Conservation (phyloP, 2,888 invertebrate species). For the Watsonalla binaria region DNA sequence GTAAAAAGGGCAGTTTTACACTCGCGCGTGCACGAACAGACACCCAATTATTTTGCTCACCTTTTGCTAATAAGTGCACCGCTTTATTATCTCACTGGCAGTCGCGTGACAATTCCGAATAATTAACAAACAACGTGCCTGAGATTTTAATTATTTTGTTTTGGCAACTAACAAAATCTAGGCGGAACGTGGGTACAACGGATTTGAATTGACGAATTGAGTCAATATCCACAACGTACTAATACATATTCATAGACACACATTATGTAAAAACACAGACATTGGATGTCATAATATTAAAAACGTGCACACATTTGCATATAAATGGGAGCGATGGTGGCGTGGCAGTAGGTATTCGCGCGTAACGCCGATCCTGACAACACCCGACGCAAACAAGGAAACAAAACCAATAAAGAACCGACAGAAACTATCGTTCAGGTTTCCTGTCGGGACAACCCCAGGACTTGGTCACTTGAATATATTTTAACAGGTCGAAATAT, state of each 20-base stretch:
- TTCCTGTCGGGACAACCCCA: constrained; percentile 45
- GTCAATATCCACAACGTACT: no score
- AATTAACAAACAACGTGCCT: no score
- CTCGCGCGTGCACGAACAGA: constrained; percentile 5
- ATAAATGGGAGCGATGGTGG: neutral
- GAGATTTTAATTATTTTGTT: no score
- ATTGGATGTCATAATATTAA: neutral
- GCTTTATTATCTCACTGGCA: constrained; percentile 14
- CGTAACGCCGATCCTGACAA: neutral
- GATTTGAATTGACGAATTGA: no score
- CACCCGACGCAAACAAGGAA: constrained; percentile 43
- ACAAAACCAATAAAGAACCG: constrained; percentile 49
- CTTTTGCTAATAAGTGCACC: constrained; percentile 10
- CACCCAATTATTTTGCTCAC: constrained; percentile 11
- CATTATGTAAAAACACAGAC: neutral
- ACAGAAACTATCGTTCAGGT: constrained; percentile 48
- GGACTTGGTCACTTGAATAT: constrained; percentile 45
- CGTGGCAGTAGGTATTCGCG: neutral
- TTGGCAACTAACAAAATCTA: no score
- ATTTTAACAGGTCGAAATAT: constrained; percentile 27
- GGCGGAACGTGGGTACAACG: no score
- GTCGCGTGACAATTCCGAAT: constrained; percentile 2
- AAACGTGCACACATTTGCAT: neutral
- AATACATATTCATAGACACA: neutral
- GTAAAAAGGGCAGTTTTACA: constrained; percentile 10